Base-by-base conservation (phyloP, 2,797 vertebrate genomes). In the Pelochelys cantorii region DNA sequence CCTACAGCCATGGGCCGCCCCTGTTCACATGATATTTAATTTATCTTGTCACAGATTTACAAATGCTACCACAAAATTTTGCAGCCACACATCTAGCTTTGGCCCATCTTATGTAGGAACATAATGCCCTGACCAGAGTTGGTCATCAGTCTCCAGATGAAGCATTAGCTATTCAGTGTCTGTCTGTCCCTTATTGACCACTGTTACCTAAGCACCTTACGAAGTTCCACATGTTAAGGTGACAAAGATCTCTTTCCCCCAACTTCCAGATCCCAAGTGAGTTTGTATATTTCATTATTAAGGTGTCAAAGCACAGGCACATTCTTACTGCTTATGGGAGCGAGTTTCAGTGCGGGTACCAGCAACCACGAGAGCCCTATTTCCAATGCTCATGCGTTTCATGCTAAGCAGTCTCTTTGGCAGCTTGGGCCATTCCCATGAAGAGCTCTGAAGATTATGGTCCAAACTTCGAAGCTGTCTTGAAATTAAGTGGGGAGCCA, bases 361-460 rank as follows among this genome's bases (percentile, higher is more conserved):
- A 62, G 87, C 92, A 96, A 95, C 95, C 93, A 96, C 83, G 93
- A 83, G 84, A 95, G 88, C 62, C 96, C 25, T 52, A 82, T 97
- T 94, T 94, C 90, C 93, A 94, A 74, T 87, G 92, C 82, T 97
- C 90, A 91, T 84, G 85, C 95, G 94, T 86, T 75, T 90, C 89
- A 52, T 68, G 87, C 87, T 31, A 37, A 59, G 92, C 86, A 12
- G 55, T 34, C 85, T 88, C 85, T 84, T 25, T 87, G 74, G 75
- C 84, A 82, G 59, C 85, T 83, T 60, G 15, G 77, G 53, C 84
- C 57, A 88, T 56, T 92, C 84, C 84, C 68, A 65, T 62, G 42
- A 88, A 90, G 60, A 88, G 42, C 80, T 89, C 87, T 92, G 85
- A 37, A 42, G 68, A 8, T 34, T 84, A 56, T 55, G n/a, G 29